Evolutionary conservation across 2,888 invertebrate genomes (phyloP), one percentile per base, ranked within the genome.

Genomic region (Ochropleura plecta): DNA sequence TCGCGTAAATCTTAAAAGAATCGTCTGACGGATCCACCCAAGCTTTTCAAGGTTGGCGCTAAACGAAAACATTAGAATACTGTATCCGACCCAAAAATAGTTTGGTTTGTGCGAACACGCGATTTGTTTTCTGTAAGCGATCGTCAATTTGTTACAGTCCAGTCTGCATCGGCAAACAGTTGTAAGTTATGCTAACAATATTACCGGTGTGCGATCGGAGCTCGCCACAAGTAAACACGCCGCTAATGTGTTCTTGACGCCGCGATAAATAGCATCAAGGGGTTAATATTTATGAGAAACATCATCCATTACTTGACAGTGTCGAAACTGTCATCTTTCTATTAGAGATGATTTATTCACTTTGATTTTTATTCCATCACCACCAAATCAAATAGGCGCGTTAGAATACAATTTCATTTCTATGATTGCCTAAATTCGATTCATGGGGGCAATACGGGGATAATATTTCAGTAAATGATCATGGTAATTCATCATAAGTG

Each of bases 81-180:
- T 92, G 95, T 95, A 92, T 90, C 95, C 93, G 91, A 88, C 91
- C 90, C 93, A 90, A 89, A 94, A 96, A 95, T 96, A 96, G 92
- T 86, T 70, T 76, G 79, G 81, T 78, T 85, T 87, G 83, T 85
- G 84, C 84, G 84, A 86, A 72, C 86, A 77, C 80, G 80, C 85
- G 83, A 86, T 88, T 90, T 92, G 91, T 92, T 92, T 92, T 91
- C 82, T 83, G 89, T 91, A 91, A 90, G 87, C 88, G 84, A 86
- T 86, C 83, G 86, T 82, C 86, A 88, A 89, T 90, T 91, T 88
- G 91, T 90, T 90, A 78, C 85, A 90, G 87, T 87, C 88, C 78
- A 73, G 83, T 78, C 82, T 81, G 86, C 82, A 87, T 78, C 68
- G 73, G 83, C 84, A 88, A 88, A 89, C 88, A 89, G 84, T 86